Evolutionary conservation across 2,797 vertebrate species (phyloP), one percentile per base, ranked within the genome.

Genomic region (Hydrophis major): DNA sequence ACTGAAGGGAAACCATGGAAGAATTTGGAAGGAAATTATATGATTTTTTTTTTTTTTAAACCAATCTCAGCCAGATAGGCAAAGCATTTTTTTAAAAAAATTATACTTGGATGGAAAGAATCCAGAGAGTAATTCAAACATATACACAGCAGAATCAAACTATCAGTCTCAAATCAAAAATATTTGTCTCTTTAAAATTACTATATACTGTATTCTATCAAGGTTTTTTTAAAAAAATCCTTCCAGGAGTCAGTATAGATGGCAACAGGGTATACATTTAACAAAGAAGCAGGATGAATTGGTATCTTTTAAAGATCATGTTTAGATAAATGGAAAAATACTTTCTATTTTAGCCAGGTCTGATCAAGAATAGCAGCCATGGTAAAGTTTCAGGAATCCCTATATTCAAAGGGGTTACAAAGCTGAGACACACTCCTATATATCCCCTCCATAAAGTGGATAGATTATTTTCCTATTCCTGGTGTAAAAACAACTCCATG

Each of bases 21-120:
- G 16, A 66, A 42, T 88, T 91, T 92, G 74, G 69, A 94, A 92
- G 63, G 55, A 95, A 69, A 50, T 78, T 69, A 91, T 69, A 96
- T 56, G 88, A 69, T 5, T 6, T 7, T 16, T 93, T 6, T 7
- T 16, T 93, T 93, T 2, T 18, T 37, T 37, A 37, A 37, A 32
- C 4, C 0, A 7, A 42, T 90, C 37, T 56, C 83, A 90, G 37
- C 0, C 28, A 94, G 83, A 55, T n/a, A 94, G 94, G 89, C 27
- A 91, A 91, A 93, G 78, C 28, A 6, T 8, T 89, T 59, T 6
- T 37, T 32, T 42, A 59, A 94, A 90, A 42, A 78, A 66, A 90
- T 90, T 94, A 94, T 93, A 66, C 22, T 53, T n/a, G 16, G 13
- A 66, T 13, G 7, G 61, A 86, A 63, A 11, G 27, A 90, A 12